phyloP scores from a whole-genome alignment of 1,140 invertebrate species.

The Microplitis mediator region DNA sequence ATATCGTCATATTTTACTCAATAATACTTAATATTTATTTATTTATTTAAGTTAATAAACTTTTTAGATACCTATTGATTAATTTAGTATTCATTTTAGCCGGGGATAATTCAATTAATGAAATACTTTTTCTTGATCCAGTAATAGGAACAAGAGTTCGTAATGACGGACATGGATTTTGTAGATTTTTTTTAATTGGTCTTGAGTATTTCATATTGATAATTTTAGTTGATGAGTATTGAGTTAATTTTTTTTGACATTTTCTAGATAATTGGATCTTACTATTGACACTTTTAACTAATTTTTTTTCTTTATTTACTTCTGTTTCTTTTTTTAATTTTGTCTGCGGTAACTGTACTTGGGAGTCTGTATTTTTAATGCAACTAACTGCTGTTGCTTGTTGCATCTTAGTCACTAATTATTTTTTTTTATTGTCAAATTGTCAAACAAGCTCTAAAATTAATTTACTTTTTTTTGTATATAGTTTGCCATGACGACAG shows the following conservation, averaged over 20 bases:
- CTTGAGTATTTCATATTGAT: not conserved
- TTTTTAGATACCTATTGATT: conserved; percentile 35
- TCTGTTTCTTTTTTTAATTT: not conserved
- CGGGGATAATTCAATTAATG: conserved; percentile 50
- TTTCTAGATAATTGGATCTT: not conserved
- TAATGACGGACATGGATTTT: conserved; percentile 26
- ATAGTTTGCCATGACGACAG: not conserved
- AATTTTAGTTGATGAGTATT: not conserved
- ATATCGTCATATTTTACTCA: too few relatives aligned
- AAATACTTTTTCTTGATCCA: conserved; percentile 47
- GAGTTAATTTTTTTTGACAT: not conserved
- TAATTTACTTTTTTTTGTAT: not conserved
- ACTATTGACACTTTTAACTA: conserved; percentile 16
- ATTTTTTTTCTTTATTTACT: not conserved
- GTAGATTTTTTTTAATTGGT: conserved; percentile 28
- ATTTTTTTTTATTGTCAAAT: not conserved
- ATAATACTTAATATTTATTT: not conserved
- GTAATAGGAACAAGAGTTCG: conserved; percentile 18
- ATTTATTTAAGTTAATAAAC: not conserved
- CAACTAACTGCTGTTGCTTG: conserved; percentile 14
- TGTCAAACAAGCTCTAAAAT: not conserved
- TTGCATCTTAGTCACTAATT: conserved; percentile 11
- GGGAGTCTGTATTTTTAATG: not conserved
- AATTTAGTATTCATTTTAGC: conserved; percentile 27
- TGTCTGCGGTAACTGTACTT: not conserved